A percentile compares a stretch with the other conserved stretches of the same genome.
Evolutionary conservation across 1,140 invertebrate genomes (phyloP).

Genomic region (Drosophila virilis): DNA sequence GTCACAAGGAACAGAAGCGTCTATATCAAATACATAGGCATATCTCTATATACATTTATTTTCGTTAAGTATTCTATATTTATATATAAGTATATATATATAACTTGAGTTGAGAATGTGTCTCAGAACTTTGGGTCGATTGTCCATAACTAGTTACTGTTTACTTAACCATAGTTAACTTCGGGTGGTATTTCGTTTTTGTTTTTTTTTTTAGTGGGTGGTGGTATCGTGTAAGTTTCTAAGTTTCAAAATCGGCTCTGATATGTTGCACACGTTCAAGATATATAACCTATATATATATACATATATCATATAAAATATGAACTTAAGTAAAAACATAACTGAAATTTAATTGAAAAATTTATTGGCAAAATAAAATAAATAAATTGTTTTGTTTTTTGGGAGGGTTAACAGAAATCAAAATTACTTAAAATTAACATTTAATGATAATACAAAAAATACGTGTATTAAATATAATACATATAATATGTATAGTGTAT

Average conservation of each 20-base stretch:
- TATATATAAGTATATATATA: conserved; percentile 36
- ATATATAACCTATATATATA: conserved; percentile 1
- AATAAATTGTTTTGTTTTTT: conserved; percentile 53
- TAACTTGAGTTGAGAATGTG: conserved; percentile 19
- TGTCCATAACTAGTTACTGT: conserved; percentile 74
- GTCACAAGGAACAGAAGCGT: conserved; percentile 71
- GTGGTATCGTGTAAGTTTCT: conserved; percentile 62
- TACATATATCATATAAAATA: not conserved
- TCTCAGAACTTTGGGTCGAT: conserved; percentile 50
- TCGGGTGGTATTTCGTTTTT: conserved; percentile 51
- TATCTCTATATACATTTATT: conserved; percentile 25
- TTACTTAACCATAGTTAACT: conserved; percentile 71
- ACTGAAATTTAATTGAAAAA: conserved; percentile 54
- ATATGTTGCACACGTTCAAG: conserved; percentile 37
- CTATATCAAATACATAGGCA: conserved; percentile 48
- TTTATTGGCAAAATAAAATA: conserved; percentile 77
- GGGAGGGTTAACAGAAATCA: conserved; percentile 68
- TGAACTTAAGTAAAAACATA: conserved; percentile 14
- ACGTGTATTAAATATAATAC: conserved; percentile 68
- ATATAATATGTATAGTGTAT: conserved; percentile 52
- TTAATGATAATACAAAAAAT: conserved; percentile 78
- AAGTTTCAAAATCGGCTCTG: conserved; percentile 53
- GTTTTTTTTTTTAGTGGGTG: conserved; percentile 48
- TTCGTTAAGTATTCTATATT: conserved; percentile 16
- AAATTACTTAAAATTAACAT: conserved; percentile 68